Evolutionary conservation across 2,797 vertebrate species (phyloP).

Genomic region (Semaprochilodus insignis): DNA sequence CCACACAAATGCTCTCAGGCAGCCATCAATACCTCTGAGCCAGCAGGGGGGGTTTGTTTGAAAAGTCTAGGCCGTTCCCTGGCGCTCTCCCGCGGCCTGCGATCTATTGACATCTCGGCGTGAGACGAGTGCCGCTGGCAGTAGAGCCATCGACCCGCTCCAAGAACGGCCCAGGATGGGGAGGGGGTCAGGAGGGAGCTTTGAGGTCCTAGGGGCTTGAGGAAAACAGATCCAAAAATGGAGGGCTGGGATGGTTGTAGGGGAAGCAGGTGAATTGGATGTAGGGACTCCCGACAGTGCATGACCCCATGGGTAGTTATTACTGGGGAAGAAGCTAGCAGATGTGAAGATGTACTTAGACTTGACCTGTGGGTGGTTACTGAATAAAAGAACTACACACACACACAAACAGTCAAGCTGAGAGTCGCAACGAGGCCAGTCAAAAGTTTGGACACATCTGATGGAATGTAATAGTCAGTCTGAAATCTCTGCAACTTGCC

Average conservation of each 20-base stretch:
- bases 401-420: neutral
- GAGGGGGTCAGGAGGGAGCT: conserved; percentile 25
- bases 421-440: neutral
- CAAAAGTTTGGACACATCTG: neutral
- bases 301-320: conserved; percentile 25
- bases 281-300: conserved; percentile 7
- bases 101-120: conserved; percentile 58
- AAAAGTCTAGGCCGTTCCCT: conserved; percentile 47
- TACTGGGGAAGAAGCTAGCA: conserved; percentile 16
- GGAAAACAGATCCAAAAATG: conserved; percentile 16
- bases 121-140: conserved; percentile 32
- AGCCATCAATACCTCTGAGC: conserved; percentile 14
- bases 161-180: neutral
- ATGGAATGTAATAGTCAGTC: no score
- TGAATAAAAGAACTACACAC: neutral
- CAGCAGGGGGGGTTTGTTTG: conserved; percentile 32
- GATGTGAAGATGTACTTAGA: conserved; percentile 7
- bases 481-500: no score
- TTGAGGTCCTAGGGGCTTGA: neutral
- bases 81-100: conserved; percentile 26
- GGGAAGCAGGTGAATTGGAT: conserved; percentile 27
- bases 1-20: neutral
- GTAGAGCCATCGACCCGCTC: conserved; percentile 54
- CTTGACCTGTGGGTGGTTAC: conserved; percentile 28
- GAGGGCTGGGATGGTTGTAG: neutral